Evolutionary conservation across 2,888 invertebrate genomes (phyloP).

Genomic region (Melieria crassipennis): DNA sequence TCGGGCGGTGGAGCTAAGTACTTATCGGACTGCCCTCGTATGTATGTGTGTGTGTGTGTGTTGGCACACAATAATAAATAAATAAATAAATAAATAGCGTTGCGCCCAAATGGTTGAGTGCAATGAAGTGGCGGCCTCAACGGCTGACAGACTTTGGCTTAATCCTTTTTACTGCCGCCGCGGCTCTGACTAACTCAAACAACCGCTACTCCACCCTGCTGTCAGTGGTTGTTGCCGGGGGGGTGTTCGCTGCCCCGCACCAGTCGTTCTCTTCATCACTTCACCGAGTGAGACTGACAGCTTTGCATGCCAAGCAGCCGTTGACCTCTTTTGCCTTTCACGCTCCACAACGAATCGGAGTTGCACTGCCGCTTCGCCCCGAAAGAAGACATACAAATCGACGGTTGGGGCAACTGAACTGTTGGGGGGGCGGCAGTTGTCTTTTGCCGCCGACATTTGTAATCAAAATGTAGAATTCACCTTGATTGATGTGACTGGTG

Average conservation of each 20-base stretch:
- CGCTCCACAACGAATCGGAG: background rate
- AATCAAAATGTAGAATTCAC: slow-evolving; percentile 51
- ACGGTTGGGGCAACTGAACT: too few species aligned
- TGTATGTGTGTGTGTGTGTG: background rate
- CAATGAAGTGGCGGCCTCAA: slow-evolving; percentile 5
- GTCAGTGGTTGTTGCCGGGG: background rate
- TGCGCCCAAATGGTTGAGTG: slow-evolving; percentile 3
- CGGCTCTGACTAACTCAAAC: background rate
- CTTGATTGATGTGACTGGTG: slow-evolving; percentile 53
- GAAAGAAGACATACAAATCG: too few species aligned
- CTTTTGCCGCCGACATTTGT: slow-evolving; percentile 44
- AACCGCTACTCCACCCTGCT: slow-evolving; percentile 2
- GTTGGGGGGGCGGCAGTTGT: slow-evolving; percentile 16
- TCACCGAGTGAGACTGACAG: slow-evolving; percentile 36
- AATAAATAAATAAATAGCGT: background rate
- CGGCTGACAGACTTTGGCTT: background rate
- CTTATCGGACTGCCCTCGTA: too few species aligned
- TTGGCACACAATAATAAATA: background rate
- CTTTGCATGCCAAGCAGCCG: slow-evolving; percentile 60
- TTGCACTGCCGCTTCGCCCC: background rate
- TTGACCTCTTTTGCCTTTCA: slow-evolving; percentile 52
- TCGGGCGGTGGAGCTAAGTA: too few species aligned
- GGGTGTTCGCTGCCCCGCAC: background rate
- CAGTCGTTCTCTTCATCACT: background rate
- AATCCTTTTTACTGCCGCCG: background rate